A percentile compares a stretch with the other conserved stretches of the same genome.
These are phyloP conservation scores for Saccostrea glomerata DNA, from an alignment of 1,140 invertebrate genomes.

Conservation along the genomic window DNA sequence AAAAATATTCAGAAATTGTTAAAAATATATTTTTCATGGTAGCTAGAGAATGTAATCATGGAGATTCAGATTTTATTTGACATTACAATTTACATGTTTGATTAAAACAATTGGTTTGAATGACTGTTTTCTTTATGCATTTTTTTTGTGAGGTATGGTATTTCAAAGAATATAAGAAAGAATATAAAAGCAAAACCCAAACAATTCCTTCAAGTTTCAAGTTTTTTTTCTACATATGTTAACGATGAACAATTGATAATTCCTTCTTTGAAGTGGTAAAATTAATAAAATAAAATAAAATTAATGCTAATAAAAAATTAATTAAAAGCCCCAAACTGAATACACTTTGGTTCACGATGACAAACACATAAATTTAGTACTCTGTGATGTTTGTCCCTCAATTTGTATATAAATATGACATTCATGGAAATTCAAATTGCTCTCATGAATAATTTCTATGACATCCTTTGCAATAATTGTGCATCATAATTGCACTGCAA, in stretches of 20 bases:
- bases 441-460: not conserved
- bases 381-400: not conserved
- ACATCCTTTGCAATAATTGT: not conserved
- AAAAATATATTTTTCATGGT: too few species aligned
- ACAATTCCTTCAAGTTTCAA: not conserved
- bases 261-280: not conserved
- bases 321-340: not conserved
- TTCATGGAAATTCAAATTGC: not conserved
- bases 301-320: constrained; percentile 37
- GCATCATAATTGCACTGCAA: not conserved
- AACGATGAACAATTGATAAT: not conserved
- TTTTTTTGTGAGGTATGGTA: too few species aligned
- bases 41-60: too few species aligned
- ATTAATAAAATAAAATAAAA: not conserved
- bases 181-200: not conserved
- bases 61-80: too few species aligned
- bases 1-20: too few species aligned
- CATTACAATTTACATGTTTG: too few species aligned
- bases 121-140: too few species aligned
- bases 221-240: not conserved
- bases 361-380: constrained; percentile 4
- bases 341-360: not conserved
- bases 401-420: not conserved
- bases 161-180: too few species aligned
- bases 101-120: too few species aligned